Evolutionary conservation across 2,113 vertebrate species (phyloP).

Genomic region (Epinephelus moara): DNA sequence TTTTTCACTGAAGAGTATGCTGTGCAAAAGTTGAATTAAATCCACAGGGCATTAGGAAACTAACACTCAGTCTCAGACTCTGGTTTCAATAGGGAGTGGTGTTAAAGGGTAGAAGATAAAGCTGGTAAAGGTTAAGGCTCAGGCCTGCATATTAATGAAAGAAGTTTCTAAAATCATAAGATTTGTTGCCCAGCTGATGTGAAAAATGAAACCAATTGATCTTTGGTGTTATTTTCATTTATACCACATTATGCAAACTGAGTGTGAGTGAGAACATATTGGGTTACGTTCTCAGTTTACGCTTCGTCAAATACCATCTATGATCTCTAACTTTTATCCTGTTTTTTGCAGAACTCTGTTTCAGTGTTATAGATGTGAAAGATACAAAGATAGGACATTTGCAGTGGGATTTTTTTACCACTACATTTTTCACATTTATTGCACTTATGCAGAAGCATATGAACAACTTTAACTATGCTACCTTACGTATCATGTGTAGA

Average conservation of each 20-base stretch:
- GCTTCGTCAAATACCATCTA: background rate
- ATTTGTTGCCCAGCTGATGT: accelerated
- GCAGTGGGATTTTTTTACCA: background rate
- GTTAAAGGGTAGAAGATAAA: background rate
- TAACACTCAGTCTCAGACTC: background rate
- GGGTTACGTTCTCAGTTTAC: no score
- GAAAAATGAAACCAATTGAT: constrained; percentile 14
- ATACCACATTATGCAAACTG: background rate
- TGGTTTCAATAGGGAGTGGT: background rate
- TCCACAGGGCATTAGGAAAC: background rate
- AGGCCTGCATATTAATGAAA: background rate
- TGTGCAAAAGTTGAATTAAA: background rate
- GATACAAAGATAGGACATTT: background rate
- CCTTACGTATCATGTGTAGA: background rate
- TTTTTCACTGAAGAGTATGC: no score
- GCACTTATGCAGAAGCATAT: background rate
- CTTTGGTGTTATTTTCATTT: constrained; percentile 16
- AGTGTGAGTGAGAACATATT: background rate
- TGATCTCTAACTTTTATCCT: background rate
- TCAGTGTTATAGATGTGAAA: background rate
- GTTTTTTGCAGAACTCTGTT: background rate
- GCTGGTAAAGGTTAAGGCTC: background rate
- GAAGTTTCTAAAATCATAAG: background rate
- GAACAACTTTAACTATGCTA: background rate
- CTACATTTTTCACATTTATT: background rate